Base-by-base conservation (phyloP, 1,140 invertebrate genomes). In the Drosophila ogumai region DNA sequence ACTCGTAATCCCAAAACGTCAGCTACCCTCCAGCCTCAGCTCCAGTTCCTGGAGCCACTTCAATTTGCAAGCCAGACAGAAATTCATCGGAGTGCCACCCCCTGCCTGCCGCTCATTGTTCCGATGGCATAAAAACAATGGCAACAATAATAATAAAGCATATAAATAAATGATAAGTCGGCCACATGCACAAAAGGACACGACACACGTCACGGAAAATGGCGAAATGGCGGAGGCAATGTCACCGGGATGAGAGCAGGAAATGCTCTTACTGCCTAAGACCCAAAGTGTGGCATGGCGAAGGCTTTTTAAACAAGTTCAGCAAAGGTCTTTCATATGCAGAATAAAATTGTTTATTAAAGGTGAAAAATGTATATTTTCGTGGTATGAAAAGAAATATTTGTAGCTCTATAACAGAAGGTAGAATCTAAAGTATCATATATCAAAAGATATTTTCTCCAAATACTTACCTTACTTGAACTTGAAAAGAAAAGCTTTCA, bases 111-210 rank as follows among this genome's bases (percentile, higher is more conserved):
- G 1, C 32, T 40, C 68, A 56, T 56, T 68, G 68, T 40, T 71
- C 36, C 34, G 49, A 40, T 43, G 49, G 40, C 54, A 61, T 32
- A 59, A 67, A 67, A 67, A 76, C 52, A 76, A 76, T 75, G 63
- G 80, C 78, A 81, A 78, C 78, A 81, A 73, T 73, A 87, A 88
- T 82, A 86, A 86, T 82, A 86, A 88, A 72, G 66, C 63, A 72
- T 68, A 86, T 86, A 79, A 88, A 86, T 86, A 88, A 86, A 86
- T 86, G 66, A 86, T 86, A 88, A 82, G 84, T 69, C 58, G 68
- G 52, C 66, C 75, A 79, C 74, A 79, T 79, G 71, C 63, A 86
- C 43, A 57, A 76, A 47, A 76, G 74, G 72, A 40, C 73, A 49
- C 28, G 69, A 52, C 61, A 65, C 72, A 56, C 38, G 72, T 49